Conservation (phyloP, 2,888 invertebrate genomes). For the Aricia artaxerxes region DNA sequence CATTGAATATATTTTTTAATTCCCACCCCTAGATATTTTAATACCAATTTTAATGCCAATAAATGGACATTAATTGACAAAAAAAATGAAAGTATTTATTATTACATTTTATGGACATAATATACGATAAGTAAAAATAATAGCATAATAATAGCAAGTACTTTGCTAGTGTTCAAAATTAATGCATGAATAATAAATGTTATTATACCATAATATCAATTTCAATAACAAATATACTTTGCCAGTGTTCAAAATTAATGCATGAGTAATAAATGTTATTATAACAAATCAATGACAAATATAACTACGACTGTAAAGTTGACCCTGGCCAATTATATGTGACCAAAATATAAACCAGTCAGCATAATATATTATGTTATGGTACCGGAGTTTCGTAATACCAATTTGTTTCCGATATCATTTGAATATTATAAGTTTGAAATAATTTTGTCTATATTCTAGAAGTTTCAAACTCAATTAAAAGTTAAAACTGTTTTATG, state of each 20-base stretch:
- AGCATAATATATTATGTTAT: background rate
- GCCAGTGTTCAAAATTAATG: background rate
- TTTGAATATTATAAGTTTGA: background rate
- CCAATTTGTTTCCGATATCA: background rate
- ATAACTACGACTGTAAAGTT: background rate
- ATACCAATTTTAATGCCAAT: too few relatives aligned
- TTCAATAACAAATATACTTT: background rate
- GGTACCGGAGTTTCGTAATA: background rate
- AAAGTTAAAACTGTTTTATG: background rate
- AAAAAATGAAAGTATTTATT: too few relatives aligned
- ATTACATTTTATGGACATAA: too few relatives aligned
- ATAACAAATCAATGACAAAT: too few relatives aligned
- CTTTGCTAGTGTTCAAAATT: background rate
- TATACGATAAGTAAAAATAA: too few relatives aligned
- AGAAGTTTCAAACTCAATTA: background rate
- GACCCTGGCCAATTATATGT: background rate
- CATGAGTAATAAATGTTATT: too few relatives aligned
- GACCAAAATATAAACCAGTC: slow-evolving; percentile 12
- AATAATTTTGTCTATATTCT: background rate
- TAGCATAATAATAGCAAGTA: too few relatives aligned
- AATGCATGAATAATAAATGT: too few relatives aligned
- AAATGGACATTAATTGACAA: too few relatives aligned
- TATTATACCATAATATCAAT: too few relatives aligned
- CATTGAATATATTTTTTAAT: too few relatives aligned
- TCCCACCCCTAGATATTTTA: too few relatives aligned